Evolutionary conservation across 2,113 vertebrate genomes (phyloP), one percentile per base, ranked within the genome.

Genomic region (Dendrocopos noguchii): DNA sequence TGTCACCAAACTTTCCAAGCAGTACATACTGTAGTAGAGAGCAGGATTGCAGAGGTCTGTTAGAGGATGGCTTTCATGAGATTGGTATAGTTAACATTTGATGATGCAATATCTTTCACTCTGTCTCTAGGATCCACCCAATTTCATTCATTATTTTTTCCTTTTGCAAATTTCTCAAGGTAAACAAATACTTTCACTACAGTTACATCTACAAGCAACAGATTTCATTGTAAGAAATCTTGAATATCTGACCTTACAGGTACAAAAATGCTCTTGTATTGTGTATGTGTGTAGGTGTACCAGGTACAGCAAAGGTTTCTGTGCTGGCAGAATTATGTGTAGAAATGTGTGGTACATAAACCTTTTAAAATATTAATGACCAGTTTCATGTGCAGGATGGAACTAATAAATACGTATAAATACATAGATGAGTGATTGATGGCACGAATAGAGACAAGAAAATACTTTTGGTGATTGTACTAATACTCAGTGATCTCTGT

Each of bases 61-160:
- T 84, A 80, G 53, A 84, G 14, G 60, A 59, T 64, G 47, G 24
- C 59, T 97, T 96, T 84, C 95, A 96, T 79, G 36, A 74, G 59
- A 84, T 71, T 36, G 93, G 85, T 83, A 84, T 91, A 92, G 67
- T 65, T n/a, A 9, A 80, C 75, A 79, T 92, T 82, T 86, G 87
- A 96, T 86, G 65, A 25, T 83, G 52, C 8, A 57, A 24, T 53
- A 36, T 83, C 56, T 53, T 81, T 42, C 57, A 16, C 20, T 90
- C 25, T 24, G n/a, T 80, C 65, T 80, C 77, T 53, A 53, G 34
- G 84, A 86, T 74, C 28, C 55, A 72, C 78, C 87, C 73, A n/a
- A 65, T 83, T 87, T 91, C 72, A 42, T 91, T 74, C 8, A 56
- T 73, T 50, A 77, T 44, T 60, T 70, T 89, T 91, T 90, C 61